A percentile compares a stretch with the other conserved stretches of the same genome.
Conservation (phyloP, 23 tunicate genomes). For the Trididemnum miniatum region DNA sequence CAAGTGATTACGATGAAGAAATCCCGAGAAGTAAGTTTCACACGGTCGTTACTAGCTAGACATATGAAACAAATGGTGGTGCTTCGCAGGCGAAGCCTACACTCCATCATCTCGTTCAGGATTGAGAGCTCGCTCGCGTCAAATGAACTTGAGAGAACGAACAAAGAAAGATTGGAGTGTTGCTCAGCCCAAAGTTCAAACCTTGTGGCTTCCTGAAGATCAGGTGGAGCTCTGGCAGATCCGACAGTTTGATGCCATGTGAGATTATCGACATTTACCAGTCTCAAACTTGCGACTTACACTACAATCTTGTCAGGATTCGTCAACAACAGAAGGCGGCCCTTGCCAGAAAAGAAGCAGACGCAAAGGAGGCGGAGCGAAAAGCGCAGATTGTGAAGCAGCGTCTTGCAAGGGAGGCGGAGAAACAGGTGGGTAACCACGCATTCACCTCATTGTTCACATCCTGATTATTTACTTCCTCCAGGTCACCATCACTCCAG, state of each 20-base stretch:
- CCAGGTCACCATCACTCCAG: conserved; percentile 53
- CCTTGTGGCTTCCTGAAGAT: conserved; percentile 78
- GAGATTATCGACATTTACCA: conserved; percentile 15
- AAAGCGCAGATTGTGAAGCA: neutral
- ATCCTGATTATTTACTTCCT: too few species aligned
- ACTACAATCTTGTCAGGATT: too few species aligned
- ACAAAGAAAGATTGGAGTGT: conserved; percentile 41
- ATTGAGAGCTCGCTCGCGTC: conserved; percentile 55
- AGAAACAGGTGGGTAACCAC: too few species aligned
- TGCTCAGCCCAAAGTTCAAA: conserved; percentile 64
- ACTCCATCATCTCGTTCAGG: conserved; percentile 96
- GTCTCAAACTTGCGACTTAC: neutral
- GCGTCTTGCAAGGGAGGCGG: too few species aligned
- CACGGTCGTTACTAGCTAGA: too few species aligned
- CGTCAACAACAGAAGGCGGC: conserved; percentile 25
- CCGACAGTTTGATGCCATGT: conserved; percentile 85
- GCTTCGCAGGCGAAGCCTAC: conserved; percentile 68
- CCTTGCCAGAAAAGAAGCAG: conserved; percentile 26
- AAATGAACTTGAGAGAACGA: conserved; percentile 63
- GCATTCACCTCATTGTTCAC: neutral
- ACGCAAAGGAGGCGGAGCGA: conserved; percentile 1
- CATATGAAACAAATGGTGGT: too few species aligned
- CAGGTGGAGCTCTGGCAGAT: conserved; percentile 92
- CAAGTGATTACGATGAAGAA: conserved; percentile 71
- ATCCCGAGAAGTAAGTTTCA: conserved; percentile 57